phyloP scores from a whole-genome alignment of 2,113 vertebrate species.

The Hirundichthys speculiger region DNA sequence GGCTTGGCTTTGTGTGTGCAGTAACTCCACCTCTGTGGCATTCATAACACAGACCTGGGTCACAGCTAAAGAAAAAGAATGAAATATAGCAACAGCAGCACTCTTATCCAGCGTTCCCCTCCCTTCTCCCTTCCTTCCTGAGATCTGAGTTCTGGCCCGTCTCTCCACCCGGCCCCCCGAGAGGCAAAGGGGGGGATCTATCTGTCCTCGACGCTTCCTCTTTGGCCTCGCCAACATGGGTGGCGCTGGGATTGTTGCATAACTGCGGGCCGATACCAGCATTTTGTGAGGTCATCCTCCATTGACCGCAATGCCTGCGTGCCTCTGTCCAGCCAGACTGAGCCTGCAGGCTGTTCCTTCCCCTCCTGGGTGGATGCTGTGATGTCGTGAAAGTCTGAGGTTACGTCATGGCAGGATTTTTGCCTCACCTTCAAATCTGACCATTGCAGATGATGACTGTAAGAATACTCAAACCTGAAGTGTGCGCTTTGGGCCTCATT shows the following conservation, averaged over 20 bases:
- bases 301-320: constrained; percentile 50
- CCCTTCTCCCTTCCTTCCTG: constrained; percentile 78
- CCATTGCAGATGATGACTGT: constrained; percentile 4
- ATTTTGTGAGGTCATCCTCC: constrained; percentile 60
- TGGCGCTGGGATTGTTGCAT: constrained; percentile 52
- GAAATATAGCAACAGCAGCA: constrained; percentile 61
- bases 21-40: constrained; percentile 64
- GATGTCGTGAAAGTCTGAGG: constrained; percentile 58
- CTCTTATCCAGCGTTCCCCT: constrained; percentile 72
- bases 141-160: constrained; percentile 65
- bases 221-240: constrained; percentile 38
- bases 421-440: neutral
- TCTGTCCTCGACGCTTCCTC: constrained; percentile 70
- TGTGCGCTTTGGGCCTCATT: neutral
- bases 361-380: constrained; percentile 58
- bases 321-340: constrained; percentile 25
- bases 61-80: constrained; percentile 57
- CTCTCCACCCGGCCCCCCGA: constrained; percentile 57
- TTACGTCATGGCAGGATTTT: constrained; percentile 10
- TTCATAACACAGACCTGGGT: constrained; percentile 61
- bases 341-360: constrained; percentile 46
- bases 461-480: neutral
- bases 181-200: constrained; percentile 44
- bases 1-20: constrained; percentile 57
- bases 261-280: constrained; percentile 50